Conservation (phyloP, 2,113 vertebrate genomes). For the Donacobius atricapilla region DNA sequence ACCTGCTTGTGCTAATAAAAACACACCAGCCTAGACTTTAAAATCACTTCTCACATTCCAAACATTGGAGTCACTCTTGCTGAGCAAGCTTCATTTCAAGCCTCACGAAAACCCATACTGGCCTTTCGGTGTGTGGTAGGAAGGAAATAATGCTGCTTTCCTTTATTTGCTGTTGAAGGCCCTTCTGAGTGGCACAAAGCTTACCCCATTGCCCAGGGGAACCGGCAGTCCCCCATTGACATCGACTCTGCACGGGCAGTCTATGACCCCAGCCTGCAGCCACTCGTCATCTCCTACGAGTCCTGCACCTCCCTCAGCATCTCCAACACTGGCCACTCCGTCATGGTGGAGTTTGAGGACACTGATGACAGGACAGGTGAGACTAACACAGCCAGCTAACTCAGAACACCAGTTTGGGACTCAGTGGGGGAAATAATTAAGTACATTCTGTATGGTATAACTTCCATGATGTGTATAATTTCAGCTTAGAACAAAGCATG, state of each 20-base stretch:
- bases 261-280: conserved; percentile 79
- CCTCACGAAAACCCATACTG: not conserved
- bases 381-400: not conserved
- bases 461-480: not conserved
- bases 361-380: conserved; percentile 87
- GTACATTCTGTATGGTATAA: not conserved
- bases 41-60: not conserved
- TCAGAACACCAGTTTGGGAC: not conserved
- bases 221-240: conserved; percentile 91
- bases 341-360: conserved; percentile 91
- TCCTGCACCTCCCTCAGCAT: conserved; percentile 85
- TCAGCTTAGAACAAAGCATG: not conserved
- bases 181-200: conserved; percentile 87
- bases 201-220: conserved; percentile 86
- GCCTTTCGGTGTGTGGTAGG: not conserved
- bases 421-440: not conserved
- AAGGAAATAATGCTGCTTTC: not conserved
- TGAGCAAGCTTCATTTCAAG: not conserved
- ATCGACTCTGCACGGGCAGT: conserved; percentile 82
- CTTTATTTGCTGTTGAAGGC: conserved; percentile 69
- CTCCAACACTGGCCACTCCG: conserved; percentile 91
- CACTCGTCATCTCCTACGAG: conserved; percentile 82
- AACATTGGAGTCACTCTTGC: not conserved
- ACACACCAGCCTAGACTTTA: not conserved
- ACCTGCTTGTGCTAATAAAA: not conserved